phyloP scores from a whole-genome alignment of 2,113 vertebrate genomes.

The Excalfactoria chinensis region DNA sequence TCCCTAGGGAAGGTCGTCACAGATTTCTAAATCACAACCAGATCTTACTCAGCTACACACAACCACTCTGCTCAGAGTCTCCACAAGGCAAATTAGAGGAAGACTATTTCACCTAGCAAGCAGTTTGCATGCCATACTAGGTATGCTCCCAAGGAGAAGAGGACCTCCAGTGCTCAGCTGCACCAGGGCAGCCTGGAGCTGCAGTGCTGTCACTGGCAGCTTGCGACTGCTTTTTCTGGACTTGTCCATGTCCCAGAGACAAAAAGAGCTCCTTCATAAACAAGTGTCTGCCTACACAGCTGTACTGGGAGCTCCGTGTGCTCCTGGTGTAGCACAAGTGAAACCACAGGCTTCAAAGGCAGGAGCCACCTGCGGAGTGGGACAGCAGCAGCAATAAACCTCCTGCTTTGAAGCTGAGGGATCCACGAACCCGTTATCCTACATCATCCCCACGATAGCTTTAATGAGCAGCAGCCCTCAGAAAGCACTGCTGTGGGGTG shows the following conservation, averaged over 20 bases:
- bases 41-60: not conserved
- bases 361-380: not conserved
- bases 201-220: not conserved
- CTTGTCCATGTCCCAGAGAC: not conserved
- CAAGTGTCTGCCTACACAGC: not conserved
- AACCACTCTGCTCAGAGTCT: not conserved
- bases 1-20: not conserved
- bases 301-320: not conserved
- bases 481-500: not conserved
- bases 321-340: not conserved
- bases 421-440: not conserved
- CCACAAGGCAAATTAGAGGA: not conserved
- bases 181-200: not conserved
- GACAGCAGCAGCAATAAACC: not conserved
- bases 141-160: fast-evolving
- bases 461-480: not conserved
- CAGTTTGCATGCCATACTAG: not conserved
- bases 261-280: not conserved
- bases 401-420: not conserved
- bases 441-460: not conserved
- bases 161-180: fast-evolving
- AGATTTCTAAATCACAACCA: not conserved
- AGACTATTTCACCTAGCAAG: not conserved
- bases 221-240: not conserved
- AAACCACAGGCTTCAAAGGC: not conserved